Evolutionary conservation across 2,113 vertebrate genomes (phyloP).

Genomic region (Chloroceryle aenea): DNA sequence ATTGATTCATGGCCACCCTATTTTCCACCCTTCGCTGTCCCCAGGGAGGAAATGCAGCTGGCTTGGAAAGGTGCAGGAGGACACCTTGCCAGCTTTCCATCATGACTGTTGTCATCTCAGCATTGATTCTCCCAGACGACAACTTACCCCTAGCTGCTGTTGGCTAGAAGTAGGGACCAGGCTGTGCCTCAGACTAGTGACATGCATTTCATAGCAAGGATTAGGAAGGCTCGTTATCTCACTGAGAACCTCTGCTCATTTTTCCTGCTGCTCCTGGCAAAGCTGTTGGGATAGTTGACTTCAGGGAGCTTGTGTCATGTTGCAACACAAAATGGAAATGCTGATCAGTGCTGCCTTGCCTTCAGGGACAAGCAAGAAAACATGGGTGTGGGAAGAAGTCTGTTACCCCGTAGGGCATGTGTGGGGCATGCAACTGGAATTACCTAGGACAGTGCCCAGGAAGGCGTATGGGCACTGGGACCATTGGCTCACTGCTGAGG

Average conservation of each 20-base stretch:
- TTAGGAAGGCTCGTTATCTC: not conserved
- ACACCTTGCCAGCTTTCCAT: not conserved
- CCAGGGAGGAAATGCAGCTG: not conserved
- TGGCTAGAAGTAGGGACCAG: not conserved
- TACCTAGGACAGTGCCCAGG: not conserved
- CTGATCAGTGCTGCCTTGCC: conserved; percentile 49
- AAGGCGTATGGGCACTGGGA: not conserved
- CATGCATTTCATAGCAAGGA: not conserved
- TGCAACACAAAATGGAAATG: conserved; percentile 57
- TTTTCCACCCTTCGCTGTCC: not conserved
- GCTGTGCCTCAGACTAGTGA: not conserved
- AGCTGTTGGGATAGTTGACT: not conserved
- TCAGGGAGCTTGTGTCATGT: conserved; percentile 6
- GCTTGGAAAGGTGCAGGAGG: not conserved
- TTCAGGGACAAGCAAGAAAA: conserved; percentile 38
- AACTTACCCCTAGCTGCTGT: not conserved
- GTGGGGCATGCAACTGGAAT: conserved; percentile 30
- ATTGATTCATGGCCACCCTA: not conserved
- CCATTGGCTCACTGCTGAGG: not conserved
- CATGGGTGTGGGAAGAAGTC: conserved; percentile 48
- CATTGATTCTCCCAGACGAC: not conserved
- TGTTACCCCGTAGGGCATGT: conserved; percentile 27
- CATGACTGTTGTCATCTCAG: not conserved
- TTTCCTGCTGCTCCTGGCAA: conserved; percentile 26
- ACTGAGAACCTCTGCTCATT: not conserved